Base-by-base conservation (phyloP, 2,113 vertebrate genomes). In the Elanoides forficatus region DNA sequence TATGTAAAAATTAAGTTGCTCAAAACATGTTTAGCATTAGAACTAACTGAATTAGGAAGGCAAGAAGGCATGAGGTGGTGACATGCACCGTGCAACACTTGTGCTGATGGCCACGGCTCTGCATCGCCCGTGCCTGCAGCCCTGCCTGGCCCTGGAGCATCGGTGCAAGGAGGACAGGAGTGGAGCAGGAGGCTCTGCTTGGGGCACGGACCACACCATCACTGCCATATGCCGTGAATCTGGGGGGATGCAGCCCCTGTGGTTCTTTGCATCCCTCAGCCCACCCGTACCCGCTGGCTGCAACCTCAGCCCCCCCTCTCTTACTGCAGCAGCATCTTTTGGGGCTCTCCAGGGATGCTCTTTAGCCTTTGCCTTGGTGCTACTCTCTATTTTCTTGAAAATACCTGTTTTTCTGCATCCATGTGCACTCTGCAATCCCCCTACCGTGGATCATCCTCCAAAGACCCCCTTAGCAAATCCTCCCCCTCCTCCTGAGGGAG, bases 11-110 rank as follows among this genome's bases (percentile, higher is more conserved):
- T 20, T 9, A 59, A 63, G 66, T 20, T 50, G 26, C 52, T 72
- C 5, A 13, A 23, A 83, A 68, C 43, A 29, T 2, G 25, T 45
- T 83, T 27, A 42, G 71, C 47, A 67, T 52, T 45, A 32, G 42
- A 86, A n/a, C 21, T 10, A 12, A 25, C n/a, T n/a, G 75, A 59
- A n/a, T 50, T 42, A 52, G n/a, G 60, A 38, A 55, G 62, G 26
- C 14, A 70, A 42, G 56, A 70, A 36, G 63, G 22, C 18, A 10
- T 6, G 38, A 43, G n/a, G 27, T 2, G 45, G 60, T 48, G 85
- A 52, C 43, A 60, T 0, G 15, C 20, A 9, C 0, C 0, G 9
- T 23, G 40, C 3, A n/a, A 29, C 15, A 4, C 11, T 1, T 0
- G 3, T 43, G 56, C 42, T 32, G 43, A 15, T 58, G 76, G 40